phyloP scores from a whole-genome alignment of 2,113 vertebrate genomes.

The Takifugu bimaculatus region DNA sequence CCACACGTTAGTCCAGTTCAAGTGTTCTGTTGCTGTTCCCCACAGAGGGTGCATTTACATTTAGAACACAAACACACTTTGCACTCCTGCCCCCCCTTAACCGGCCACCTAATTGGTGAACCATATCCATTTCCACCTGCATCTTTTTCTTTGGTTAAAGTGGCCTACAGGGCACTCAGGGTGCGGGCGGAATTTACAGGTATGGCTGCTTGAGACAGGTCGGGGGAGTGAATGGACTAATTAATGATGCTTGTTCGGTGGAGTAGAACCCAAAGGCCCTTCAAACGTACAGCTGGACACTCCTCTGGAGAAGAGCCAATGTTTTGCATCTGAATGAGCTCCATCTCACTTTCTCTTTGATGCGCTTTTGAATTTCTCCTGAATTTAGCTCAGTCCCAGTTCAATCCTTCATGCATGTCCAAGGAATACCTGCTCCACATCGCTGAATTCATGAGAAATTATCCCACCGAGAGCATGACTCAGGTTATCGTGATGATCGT shows the following conservation, averaged over 20 bases:
- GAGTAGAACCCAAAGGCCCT: conserved; percentile 44
- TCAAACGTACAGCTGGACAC: conserved; percentile 52
- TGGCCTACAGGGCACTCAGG: conserved; percentile 8
- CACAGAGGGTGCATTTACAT: conserved; percentile 48
- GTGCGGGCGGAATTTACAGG: conserved; percentile 17
- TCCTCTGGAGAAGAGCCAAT: conserved; percentile 37
- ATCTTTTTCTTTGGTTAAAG: conserved; percentile 10
- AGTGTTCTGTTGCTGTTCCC: conserved; percentile 29
- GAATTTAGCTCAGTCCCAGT: not conserved
- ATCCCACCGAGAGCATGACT: too few relatives aligned
- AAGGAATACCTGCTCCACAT: too few relatives aligned
- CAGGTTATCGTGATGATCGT: too few relatives aligned
- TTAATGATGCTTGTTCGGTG: conserved; percentile 40
- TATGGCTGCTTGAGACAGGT: conserved; percentile 19
- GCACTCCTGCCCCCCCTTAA: conserved; percentile 15
- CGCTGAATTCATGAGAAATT: too few relatives aligned
- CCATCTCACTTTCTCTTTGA: conserved; percentile 7
- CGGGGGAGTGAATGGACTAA: conserved; percentile 32
- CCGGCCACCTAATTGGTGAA: conserved; percentile 40
- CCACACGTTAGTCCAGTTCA: conserved; percentile 5
- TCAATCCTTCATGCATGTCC: not conserved
- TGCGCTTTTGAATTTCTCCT: conserved; percentile 3
- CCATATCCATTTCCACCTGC: conserved; percentile 27
- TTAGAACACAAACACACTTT: conserved; percentile 42
- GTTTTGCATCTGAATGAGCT: conserved; percentile 51